Evolutionary conservation across 2,113 vertebrate species (phyloP), one percentile per base, ranked within the genome.

Genomic region (Lamprotornis superbus): DNA sequence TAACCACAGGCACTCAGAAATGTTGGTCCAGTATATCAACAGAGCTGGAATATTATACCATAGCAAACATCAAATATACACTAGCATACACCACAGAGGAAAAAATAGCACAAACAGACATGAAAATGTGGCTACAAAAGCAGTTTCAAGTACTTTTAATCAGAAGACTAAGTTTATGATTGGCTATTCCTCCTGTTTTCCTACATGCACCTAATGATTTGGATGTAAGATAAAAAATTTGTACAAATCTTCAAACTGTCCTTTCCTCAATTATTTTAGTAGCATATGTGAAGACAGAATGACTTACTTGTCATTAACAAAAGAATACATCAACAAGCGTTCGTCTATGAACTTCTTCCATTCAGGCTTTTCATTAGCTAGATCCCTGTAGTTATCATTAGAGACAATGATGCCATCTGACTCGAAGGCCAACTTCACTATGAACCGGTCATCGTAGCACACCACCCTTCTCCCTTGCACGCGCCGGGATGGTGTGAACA

Each of bases 291-390:
- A 76, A 64, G 67, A 68, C 0, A 83, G 53, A 67, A 57, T 28
- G 17, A 97, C 99, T 98, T 97, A 99, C 99, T 99, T 99, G 98
- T 99, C 99, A 69, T 99, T 99, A 94, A 99, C 99, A 90, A 99
- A 99, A 17, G 99, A 99, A 94, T 99, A 99, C 99, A 99, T 99
- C 89, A 99, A 98, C 94, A 99, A 97, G 49, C 99, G 97, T 83
- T 99, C 99, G 33, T 99, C 99, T 81, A 99, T 99, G 97, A 99
- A 99, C 97, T 99, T 99, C 98, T 99, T 99, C 99, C 99, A 99
- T 93, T 99, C 99, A 0, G 99, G 99, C 83, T 99, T 99, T 95
- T 99, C 99, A 56, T 99, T 99, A 28, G 99, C 99, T 90, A 99
- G 97, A 93, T 99, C 99, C 93, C 99, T 98, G 98, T 99, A 99